Conservation (phyloP, 1,140 invertebrate species). For the Nephotettix cincticeps region DNA sequence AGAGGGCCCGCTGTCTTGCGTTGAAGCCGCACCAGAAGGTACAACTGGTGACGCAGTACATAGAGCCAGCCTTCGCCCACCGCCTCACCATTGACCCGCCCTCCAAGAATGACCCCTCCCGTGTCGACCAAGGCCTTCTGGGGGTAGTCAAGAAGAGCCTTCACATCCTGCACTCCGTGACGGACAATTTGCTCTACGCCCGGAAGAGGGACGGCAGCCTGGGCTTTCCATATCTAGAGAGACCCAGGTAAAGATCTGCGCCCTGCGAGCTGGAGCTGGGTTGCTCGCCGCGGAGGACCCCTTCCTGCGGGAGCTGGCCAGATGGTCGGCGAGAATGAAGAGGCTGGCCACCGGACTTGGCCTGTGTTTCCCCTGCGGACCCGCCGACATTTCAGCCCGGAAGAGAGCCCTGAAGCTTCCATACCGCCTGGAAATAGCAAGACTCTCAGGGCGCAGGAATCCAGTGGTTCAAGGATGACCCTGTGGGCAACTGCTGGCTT, state of each 20-base stretch:
- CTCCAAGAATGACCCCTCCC: not conserved
- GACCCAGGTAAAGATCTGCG: not conserved
- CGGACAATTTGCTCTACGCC: slow-evolving; percentile 19
- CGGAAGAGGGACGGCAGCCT: slow-evolving; percentile 24
- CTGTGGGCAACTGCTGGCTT: not conserved
- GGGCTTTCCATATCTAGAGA: slow-evolving; percentile 2
- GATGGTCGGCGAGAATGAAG: not conserved
- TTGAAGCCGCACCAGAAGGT: slow-evolving; percentile 31
- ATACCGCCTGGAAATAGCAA: not conserved
- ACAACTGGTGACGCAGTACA: slow-evolving; percentile 3
- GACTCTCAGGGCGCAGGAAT: not conserved
- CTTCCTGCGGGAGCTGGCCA: not conserved
- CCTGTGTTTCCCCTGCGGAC: not conserved
- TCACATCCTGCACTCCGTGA: slow-evolving; percentile 10
- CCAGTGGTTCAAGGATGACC: not conserved
- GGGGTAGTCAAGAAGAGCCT: slow-evolving; percentile 15
- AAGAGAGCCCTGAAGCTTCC: not conserved
- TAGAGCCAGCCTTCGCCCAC: slow-evolving; percentile 12
- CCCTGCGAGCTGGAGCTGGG: not conserved
- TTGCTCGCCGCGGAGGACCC: not conserved
- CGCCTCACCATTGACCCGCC: not conserved
- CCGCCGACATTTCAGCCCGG: not conserved
- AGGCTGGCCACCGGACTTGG: not conserved
- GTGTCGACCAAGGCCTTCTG: slow-evolving; percentile 2
- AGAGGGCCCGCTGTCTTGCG: not conserved